Base-by-base conservation (phyloP, 1,140 invertebrate species). In the Microvelia longipes region DNA sequence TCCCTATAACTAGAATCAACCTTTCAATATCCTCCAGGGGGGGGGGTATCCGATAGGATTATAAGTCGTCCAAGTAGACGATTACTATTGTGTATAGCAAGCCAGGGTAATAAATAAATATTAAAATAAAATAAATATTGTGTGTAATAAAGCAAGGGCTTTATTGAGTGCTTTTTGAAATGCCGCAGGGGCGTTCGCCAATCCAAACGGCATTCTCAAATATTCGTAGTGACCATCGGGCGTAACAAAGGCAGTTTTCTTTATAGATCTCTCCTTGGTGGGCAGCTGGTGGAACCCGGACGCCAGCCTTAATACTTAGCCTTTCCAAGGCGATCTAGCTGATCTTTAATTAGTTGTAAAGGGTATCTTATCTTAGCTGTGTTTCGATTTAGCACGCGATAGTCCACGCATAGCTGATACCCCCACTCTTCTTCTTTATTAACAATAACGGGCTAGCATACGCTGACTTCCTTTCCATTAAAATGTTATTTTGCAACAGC, bases 51-150 rank as follows among this genome's bases (percentile, higher is more conserved):
- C 62, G 64, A 82, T 80, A 1, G 81, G 2, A 81, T 69, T 14
- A 82, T 70, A 2, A 80, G 69, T 81, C 80, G 67, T 82, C 81
- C 24, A 81, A 63, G 64, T 81, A 82, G 1, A 80, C 77, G 66
- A 78, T 74, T 71, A 76, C 76, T 66, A 73, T 68, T 28, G 69
- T 71, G 13, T 75, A 75, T 70, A 77, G 73, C 29, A 77, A 69
- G n/a, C 77, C 78, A 15, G 50, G 68, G n/a, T n/a, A n/a, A n/a
- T n/a, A n/a, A n/a, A n/a, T n/a, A n/a, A n/a, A n/a, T n/a, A n/a
- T n/a, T n/a, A n/a, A n/a, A n/a, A n/a, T n/a, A n/a, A n/a, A n/a
- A n/a, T n/a, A n/a, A n/a, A n/a, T n/a, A n/a, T n/a, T n/a, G n/a
- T n/a, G n/a, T 50, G 5, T 50, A 50, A 19, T 50, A 11, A 11